A percentile compares a stretch with the other conserved stretches of the same genome.
Evolutionary conservation across 2,888 invertebrate genomes (phyloP).

Genomic region (Xylota sylvarum): DNA sequence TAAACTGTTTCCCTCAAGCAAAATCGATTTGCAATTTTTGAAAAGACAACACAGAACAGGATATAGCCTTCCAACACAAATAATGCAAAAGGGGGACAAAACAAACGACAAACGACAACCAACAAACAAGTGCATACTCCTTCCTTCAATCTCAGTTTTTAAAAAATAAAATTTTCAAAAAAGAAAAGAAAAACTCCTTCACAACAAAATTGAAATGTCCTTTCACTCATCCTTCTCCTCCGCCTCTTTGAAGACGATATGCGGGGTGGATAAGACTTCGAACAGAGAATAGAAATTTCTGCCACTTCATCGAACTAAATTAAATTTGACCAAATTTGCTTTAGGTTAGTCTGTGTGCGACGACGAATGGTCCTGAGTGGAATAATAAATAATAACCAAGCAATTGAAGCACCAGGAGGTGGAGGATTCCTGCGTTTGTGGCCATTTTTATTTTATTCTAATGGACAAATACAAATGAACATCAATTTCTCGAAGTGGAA

Average conservation of each 20-base stretch:
- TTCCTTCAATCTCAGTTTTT: constrained; percentile 9
- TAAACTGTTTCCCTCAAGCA: constrained; percentile 33
- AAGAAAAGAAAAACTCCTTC: background rate
- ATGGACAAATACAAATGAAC: constrained; percentile 62
- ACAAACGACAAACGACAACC: too few relatives aligned
- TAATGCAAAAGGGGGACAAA: constrained; percentile 17
- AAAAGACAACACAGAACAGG: constrained; percentile 11
- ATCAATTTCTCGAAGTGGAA: constrained; percentile 20
- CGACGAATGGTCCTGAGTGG: constrained; percentile 26
- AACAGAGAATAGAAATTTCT: constrained; percentile 60
- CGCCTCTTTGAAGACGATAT: too few relatives aligned
- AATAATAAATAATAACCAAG: constrained; percentile 63
- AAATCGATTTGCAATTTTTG: constrained; percentile 59
- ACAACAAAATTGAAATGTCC: constrained; percentile 16
- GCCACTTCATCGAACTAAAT: constrained; percentile 70
- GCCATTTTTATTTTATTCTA: constrained; percentile 49
- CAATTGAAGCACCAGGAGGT: constrained; percentile 13
- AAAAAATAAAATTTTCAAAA: background rate
- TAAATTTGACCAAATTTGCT: constrained; percentile 69
- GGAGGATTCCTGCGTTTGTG: background rate
- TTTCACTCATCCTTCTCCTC: background rate
- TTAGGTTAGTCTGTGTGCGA: constrained; percentile 15
- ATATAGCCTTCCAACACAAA: constrained; percentile 11
- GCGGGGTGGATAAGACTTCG: background rate
- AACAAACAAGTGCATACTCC: background rate